Percentiles rank a stretch among this genome's conserved stretches.
phyloP scores from a whole-genome alignment of 2,113 vertebrate genomes.

The Myxocyprinus asiaticus region DNA sequence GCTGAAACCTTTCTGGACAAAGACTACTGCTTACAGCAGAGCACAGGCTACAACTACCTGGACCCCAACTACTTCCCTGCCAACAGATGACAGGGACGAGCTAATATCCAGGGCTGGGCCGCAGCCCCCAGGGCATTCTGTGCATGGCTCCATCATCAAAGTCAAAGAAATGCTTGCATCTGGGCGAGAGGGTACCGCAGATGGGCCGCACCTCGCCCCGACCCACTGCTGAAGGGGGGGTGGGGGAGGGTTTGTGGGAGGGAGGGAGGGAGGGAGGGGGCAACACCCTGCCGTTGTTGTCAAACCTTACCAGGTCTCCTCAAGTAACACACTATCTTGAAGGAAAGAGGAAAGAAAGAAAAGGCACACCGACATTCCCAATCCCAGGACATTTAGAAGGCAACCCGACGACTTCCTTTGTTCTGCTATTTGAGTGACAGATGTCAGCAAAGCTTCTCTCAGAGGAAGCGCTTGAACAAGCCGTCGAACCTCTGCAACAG shows the following conservation, averaged over 20 bases:
- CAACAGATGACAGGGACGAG: conserved; percentile 94
- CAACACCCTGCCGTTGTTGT: conserved; percentile 39
- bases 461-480: not conserved
- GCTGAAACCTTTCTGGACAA: conserved; percentile 93
- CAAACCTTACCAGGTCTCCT: conserved; percentile 69
- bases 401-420: conserved; percentile 25
- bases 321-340: conserved; percentile 60
- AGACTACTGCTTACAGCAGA: conserved; percentile 97
- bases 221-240: conserved; percentile 66
- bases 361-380: conserved; percentile 81
- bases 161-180: conserved; percentile 64
- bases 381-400: conserved; percentile 64
- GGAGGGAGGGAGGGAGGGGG: not conserved
- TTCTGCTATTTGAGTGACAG: not conserved
- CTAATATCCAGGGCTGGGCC: conserved; percentile 65
- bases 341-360: conserved; percentile 37
- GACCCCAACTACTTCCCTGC: conserved; percentile 99
- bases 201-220: conserved; percentile 28
- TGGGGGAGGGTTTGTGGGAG: conserved; percentile 10
- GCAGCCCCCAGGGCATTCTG: conserved; percentile 69
- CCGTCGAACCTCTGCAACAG: conserved; percentile 22
- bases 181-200: conserved; percentile 41
- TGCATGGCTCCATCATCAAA: conserved; percentile 71
- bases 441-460: not conserved
- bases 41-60: conserved; percentile 96